A percentile compares a stretch with the other conserved stretches of the same genome.
Conservation (phyloP, 2,888 invertebrate genomes). For the Yponomeuta sedellus region DNA sequence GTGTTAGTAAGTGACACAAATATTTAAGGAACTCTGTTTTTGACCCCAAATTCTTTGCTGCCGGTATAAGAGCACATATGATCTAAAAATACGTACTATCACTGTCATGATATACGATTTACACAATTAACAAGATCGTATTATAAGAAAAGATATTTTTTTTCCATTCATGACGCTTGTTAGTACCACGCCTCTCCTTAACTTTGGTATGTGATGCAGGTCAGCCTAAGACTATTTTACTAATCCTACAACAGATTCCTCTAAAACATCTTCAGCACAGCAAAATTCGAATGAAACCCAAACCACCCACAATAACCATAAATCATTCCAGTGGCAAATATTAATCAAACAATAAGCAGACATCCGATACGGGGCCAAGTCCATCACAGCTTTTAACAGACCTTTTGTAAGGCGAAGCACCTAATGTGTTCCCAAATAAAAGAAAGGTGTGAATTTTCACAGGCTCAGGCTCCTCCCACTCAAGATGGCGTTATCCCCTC, state of each 20-base stretch:
- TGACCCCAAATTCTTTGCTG: too few species aligned
- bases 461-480: conserved; percentile 67
- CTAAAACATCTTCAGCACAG: background rate
- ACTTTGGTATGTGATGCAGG: too few species aligned
- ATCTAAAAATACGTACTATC: too few species aligned
- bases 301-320: conserved; percentile 30
- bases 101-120: too few species aligned
- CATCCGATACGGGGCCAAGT: conserved; percentile 51
- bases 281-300: background rate
- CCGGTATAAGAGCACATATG: too few species aligned
- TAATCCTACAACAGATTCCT: background rate
- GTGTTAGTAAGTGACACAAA: too few species aligned
- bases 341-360: conserved; percentile 67
- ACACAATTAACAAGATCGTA: too few species aligned
- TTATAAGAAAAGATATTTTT: too few species aligned
- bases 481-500: conserved; percentile 72
- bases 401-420: conserved; percentile 69
- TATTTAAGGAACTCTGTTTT: too few species aligned
- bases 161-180: too few species aligned
- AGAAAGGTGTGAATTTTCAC: conserved; percentile 77
- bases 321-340: conserved; percentile 64
- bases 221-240: background rate
- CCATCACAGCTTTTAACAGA: conserved; percentile 72
- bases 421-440: conserved; percentile 74
- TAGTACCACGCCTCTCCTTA: too few species aligned